Conservation (phyloP, 2,113 vertebrate species). For the Stigmatopora argus region DNA sequence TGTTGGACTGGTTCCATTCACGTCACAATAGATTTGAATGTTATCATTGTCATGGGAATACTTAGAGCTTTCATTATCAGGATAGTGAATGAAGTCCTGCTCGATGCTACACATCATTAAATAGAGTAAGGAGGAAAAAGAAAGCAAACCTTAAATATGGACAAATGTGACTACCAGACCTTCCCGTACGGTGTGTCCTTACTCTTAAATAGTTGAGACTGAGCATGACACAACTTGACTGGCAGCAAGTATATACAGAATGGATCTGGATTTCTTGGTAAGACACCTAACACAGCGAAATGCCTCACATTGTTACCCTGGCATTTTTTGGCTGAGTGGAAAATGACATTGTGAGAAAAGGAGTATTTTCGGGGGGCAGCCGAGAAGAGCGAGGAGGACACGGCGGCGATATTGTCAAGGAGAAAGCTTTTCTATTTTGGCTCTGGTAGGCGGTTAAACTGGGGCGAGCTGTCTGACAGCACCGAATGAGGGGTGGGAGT, state of each 20-base stretch:
- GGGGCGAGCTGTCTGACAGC: constrained; percentile 40
- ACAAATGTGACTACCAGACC: no score
- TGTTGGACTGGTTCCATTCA: no score
- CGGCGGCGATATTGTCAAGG: constrained; percentile 22
- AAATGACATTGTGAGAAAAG: background rate
- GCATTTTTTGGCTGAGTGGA: background rate
- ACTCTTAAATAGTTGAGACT: background rate
- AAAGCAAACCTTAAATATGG: no score
- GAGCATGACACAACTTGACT: background rate
- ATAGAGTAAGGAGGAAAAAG: no score
- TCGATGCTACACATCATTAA: no score
- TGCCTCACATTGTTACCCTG: background rate
- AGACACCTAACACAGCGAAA: background rate
- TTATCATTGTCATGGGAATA: no score
- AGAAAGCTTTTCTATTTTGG: constrained; percentile 51
- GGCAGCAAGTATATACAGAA: background rate
- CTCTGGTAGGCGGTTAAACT: constrained; percentile 32
- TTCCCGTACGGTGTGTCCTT: background rate
- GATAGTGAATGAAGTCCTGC: no score
- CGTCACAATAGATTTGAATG: no score
- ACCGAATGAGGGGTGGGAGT: background rate
- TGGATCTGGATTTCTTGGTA: background rate
- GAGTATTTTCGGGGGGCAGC: background rate
- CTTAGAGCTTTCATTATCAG: no score
- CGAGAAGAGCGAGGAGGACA: constrained; percentile 1